phyloP scores from a whole-genome alignment of 2,113 vertebrate species.

The Furnarius figulus region DNA sequence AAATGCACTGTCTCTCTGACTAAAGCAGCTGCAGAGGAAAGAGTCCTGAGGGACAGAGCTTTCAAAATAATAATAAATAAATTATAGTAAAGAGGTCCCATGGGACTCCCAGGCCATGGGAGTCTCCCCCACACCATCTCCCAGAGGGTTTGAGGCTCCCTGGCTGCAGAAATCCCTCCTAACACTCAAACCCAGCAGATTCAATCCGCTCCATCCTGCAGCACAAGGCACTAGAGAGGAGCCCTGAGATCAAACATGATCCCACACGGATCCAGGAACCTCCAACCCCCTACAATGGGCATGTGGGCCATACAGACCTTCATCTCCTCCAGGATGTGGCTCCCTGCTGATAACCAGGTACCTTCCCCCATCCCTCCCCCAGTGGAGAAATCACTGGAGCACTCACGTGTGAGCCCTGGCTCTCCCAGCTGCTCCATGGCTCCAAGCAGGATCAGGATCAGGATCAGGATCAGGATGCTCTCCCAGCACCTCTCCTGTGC shows the following conservation, averaged over 20 bases:
- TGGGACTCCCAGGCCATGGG: not conserved
- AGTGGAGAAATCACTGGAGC: not conserved
- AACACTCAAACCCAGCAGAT: not conserved
- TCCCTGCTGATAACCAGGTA: not conserved
- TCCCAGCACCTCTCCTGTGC: not conserved
- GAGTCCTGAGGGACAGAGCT: not conserved
- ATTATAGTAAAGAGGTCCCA: not conserved
- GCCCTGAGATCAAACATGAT: accelerated
- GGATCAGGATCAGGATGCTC: not conserved
- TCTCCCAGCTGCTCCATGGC: not conserved
- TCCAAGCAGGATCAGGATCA: not conserved
- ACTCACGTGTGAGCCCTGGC: not conserved
- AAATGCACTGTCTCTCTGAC: not conserved
- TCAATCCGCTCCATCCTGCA: not conserved
- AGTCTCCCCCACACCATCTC: not conserved
- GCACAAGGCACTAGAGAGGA: accelerated
- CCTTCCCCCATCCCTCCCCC: not conserved
- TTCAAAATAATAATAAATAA: not conserved
- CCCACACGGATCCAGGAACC: not conserved
- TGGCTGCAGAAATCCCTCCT: not conserved
- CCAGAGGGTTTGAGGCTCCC: not conserved
- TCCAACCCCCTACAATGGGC: not conserved
- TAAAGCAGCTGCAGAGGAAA: not conserved
- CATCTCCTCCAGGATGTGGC: not conserved
- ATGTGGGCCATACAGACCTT: accelerated